Conservation (phyloP, 2,113 vertebrate species). For the Onychorhynchus coronatus region DNA sequence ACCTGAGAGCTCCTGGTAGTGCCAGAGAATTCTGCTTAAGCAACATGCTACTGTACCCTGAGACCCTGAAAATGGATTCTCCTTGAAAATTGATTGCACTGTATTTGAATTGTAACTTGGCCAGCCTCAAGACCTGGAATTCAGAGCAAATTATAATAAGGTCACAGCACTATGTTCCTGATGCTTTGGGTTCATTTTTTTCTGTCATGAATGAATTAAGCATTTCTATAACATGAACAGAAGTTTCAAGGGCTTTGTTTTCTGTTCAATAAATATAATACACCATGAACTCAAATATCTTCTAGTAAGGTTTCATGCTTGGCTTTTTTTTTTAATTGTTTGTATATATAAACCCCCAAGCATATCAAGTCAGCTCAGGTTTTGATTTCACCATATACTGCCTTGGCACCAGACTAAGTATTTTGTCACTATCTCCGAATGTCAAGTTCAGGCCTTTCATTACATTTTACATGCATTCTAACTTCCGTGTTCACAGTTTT, state of each 20-base stretch:
- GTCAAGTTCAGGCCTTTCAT: not conserved
- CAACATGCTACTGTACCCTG: not conserved
- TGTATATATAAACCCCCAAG: not conserved
- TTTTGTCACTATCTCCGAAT: not conserved
- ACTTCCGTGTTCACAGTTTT: not conserved
- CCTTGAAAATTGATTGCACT: not conserved
- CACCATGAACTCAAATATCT: not conserved
- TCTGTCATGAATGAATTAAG: not conserved
- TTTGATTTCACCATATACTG: not conserved
- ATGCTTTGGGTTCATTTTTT: not conserved
- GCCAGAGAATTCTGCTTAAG: not conserved
- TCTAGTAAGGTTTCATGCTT: not conserved
- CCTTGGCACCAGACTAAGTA: not conserved
- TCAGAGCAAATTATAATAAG: not conserved
- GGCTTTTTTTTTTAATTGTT: rapidly evolving
- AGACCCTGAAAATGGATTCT: conserved; percentile 7
- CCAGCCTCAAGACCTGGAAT: not conserved
- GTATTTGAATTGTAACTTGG: not conserved
- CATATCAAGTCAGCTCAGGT: not conserved
- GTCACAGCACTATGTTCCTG: not conserved
- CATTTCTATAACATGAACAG: not conserved
- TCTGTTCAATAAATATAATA: not conserved
- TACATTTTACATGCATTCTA: not conserved
- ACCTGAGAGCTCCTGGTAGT: not conserved
- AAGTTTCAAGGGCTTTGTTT: not conserved